A percentile compares a stretch with the other conserved stretches of the same genome.
phyloP scores from a whole-genome alignment of 2,888 invertebrate genomes.

The Desoria tigrina region DNA sequence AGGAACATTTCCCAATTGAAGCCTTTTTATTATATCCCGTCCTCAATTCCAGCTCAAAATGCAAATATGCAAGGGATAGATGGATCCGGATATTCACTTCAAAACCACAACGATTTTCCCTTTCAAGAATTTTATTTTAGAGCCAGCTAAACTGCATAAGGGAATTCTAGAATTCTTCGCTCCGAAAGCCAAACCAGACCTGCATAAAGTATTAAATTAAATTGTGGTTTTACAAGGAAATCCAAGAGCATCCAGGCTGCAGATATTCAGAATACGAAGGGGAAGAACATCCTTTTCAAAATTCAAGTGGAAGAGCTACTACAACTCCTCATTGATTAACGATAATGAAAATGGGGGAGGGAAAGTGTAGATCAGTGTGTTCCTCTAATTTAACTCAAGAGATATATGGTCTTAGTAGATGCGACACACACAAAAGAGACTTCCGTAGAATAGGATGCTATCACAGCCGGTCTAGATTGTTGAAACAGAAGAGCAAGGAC shows the following conservation, averaged over 20 bases:
- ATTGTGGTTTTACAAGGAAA: constrained; percentile 25
- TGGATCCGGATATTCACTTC: too few species aligned
- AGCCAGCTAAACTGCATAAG: too few species aligned
- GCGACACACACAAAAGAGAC: neutral
- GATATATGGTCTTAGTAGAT: too few species aligned
- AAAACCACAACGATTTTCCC: too few species aligned
- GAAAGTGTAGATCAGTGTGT: constrained; percentile 20
- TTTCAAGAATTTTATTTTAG: too few species aligned
- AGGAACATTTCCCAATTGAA: too few species aligned
- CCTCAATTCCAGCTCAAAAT: too few species aligned
- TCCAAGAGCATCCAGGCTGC: neutral
- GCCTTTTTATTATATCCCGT: too few species aligned
- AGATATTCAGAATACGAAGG: neutral
- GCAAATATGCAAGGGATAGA: too few species aligned
- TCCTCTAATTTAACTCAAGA: constrained; percentile 22
- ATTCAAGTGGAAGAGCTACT: constrained; percentile 17
- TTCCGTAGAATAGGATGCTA: constrained; percentile 1
- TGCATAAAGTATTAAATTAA: constrained; percentile 26
- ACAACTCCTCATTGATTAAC: constrained; percentile 34
- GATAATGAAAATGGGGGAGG: constrained; percentile 39
- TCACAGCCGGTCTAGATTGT: neutral
- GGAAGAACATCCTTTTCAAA: constrained; percentile 13
- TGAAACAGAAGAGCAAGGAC: neutral
- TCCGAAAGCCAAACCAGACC: constrained; percentile 7
- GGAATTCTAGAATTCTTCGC: too few species aligned